Evolutionary conservation across 2,888 invertebrate genomes (phyloP), one percentile per base, ranked within the genome.

Genomic region (Notodonta dromedarius): DNA sequence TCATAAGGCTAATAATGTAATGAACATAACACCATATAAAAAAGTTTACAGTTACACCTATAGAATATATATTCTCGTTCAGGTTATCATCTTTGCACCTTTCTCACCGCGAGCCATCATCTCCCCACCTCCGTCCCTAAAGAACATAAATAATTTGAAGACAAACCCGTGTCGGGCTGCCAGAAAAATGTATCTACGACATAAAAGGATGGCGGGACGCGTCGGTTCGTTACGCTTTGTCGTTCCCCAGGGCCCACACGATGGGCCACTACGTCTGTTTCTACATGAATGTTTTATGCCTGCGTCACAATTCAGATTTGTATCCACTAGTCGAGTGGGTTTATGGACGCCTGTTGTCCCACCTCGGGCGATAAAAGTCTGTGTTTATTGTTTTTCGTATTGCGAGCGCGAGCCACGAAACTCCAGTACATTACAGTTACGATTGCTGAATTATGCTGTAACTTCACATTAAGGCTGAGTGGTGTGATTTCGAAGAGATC

Each of bases 211-310:
- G 86, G 84, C 76, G 76, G 80, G 80, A 83, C 44, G 82, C 39
- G 79, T 77, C 77, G 88, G 88, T 93, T 93, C 93, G 93, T 93
- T 93, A 92, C 89, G 85, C 91, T 92, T 92, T 91, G 93, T 93
- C 75, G 84, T 79, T 87, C 93, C 89, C 93, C 53, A 57, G 91
- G 91, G 93, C 74, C 80, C 78, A 78, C 80, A 79, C 79, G 80
- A 82, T 78, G 79, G 76, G 80, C 78, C 74, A 79, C 79, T 83
- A 81, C 73, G 77, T 77, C 71, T 79, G 77, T 79, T 79, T 73
- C 73, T 75, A 84, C 88, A 87, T 90, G 88, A 90, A 92, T 91
- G 88, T 90, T 91, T 91, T 89, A 91, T 85, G 79, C 82, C 79
- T 73, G 78, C 86, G 87, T 88, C 90, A 88, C 88, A 86, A 86